phyloP scores from a whole-genome alignment of 2,888 invertebrate genomes.

The Pilophorus perplexus region DNA sequence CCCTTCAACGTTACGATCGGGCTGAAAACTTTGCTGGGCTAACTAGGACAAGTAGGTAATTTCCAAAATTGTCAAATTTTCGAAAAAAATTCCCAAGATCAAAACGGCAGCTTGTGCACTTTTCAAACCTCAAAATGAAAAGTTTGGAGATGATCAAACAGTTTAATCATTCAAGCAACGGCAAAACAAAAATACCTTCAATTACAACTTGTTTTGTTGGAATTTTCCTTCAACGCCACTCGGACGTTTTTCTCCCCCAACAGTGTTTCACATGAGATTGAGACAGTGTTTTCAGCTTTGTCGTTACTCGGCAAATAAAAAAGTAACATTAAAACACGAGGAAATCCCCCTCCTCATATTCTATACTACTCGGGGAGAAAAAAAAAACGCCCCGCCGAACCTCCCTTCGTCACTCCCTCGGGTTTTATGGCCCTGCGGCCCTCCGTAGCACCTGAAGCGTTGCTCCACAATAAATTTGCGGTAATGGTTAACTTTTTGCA shows the following conservation, averaged over 20 bases:
- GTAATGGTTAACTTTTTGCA: slow-evolving; percentile 47
- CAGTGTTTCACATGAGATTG: slow-evolving; percentile 27
- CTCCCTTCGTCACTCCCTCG: not conserved
- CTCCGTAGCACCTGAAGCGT: slow-evolving; percentile 40
- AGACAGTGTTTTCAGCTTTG: slow-evolving; percentile 29
- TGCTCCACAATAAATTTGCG: slow-evolving; percentile 43
- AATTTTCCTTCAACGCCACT: too few relatives aligned
- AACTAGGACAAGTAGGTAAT: too few relatives aligned
- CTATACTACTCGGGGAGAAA: slow-evolving; percentile 2
- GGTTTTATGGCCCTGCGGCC: slow-evolving; percentile 33
- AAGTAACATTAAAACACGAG: slow-evolving; percentile 27
- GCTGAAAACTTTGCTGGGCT: too few relatives aligned
- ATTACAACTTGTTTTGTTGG: too few relatives aligned
- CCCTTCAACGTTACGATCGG: too few relatives aligned
- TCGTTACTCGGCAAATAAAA: slow-evolving; percentile 24
- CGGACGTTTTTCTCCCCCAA: not conserved
- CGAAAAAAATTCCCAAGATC: too few relatives aligned
- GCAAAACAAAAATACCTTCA: too few relatives aligned
- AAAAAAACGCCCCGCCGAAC: not conserved
- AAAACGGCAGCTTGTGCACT: too few relatives aligned
- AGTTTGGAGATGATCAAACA: too few relatives aligned
- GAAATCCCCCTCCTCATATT: slow-evolving; percentile 1
- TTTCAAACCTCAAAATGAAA: too few relatives aligned
- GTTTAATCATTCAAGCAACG: too few relatives aligned
- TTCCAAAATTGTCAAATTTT: too few relatives aligned